phyloP scores from a whole-genome alignment of 2,113 vertebrate species.

The Dryoscopus gambensis region DNA sequence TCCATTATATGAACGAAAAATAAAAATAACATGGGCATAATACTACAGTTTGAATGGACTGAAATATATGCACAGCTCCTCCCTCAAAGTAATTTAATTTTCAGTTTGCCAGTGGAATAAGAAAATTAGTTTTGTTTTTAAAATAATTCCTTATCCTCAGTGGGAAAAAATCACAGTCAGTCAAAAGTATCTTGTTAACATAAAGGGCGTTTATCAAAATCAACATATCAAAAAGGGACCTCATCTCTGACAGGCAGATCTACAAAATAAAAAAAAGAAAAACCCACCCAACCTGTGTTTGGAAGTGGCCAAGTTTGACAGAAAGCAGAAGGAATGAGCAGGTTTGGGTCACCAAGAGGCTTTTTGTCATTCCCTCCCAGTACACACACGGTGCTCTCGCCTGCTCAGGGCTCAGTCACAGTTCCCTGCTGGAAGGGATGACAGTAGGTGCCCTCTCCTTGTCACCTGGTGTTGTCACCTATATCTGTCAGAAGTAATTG shows the following conservation, averaged over 20 bases:
- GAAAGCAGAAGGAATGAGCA: background rate
- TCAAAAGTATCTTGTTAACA: background rate
- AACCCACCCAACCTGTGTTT: background rate
- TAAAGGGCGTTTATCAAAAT: background rate
- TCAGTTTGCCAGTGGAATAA: background rate
- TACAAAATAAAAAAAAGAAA: background rate
- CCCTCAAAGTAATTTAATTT: background rate
- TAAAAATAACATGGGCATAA: background rate
- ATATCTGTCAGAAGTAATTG: background rate
- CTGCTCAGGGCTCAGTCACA: background rate
- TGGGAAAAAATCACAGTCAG: background rate
- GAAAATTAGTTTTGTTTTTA: background rate
- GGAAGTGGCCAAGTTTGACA: background rate
- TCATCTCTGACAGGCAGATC: background rate
- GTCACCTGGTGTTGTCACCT: background rate
- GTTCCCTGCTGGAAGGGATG: background rate
- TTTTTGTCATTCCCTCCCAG: background rate
- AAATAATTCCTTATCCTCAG: background rate
- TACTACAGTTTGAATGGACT: background rate
- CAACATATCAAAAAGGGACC: background rate
- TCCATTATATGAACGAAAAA: background rate
- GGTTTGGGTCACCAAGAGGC: background rate
- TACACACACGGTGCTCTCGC: background rate
- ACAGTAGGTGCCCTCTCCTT: background rate
- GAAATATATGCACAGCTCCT: background rate